phyloP scores from a whole-genome alignment of 2,888 invertebrate genomes.

The Yponomeuta evonymella region DNA sequence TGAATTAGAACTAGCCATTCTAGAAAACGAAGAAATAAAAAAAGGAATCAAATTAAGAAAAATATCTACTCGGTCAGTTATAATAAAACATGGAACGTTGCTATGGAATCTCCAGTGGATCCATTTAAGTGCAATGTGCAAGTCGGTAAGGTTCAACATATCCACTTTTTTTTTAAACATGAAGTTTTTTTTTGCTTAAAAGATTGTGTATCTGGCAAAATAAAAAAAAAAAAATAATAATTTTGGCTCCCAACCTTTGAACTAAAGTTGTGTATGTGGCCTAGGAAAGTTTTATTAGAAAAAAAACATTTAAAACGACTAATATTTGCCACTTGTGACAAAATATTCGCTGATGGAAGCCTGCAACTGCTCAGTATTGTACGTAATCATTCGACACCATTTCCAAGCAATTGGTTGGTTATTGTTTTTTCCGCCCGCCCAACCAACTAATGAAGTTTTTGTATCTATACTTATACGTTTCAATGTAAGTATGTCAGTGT shows the following conservation, averaged over 20 bases:
- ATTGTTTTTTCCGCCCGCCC: slow-evolving; percentile 31
- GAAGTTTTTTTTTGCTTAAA: neutral
- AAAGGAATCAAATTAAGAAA: neutral
- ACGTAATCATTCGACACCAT: slow-evolving; percentile 41
- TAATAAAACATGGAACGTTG: neutral
- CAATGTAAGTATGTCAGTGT: neutral
- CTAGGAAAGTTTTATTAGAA: too few species aligned
- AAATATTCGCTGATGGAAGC: slow-evolving; percentile 33
- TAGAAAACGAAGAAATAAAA: neutral
- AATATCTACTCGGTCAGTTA: neutral
- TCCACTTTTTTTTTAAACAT: too few species aligned
- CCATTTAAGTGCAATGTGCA: too few species aligned
- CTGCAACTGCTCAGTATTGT: slow-evolving; percentile 21
- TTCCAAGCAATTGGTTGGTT: slow-evolving; percentile 47
- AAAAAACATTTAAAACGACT: too few species aligned
- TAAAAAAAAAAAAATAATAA: neutral
- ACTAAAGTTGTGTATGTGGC: too few species aligned
- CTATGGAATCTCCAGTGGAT: neutral
- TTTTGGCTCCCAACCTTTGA: neutral
- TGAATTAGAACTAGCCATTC: neutral
- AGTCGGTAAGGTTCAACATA: too few species aligned
- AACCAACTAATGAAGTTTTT: slow-evolving; percentile 1
- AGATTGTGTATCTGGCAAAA: neutral
- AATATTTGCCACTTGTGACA: neutral
- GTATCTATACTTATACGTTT: neutral